phyloP scores from a whole-genome alignment of 2,888 invertebrate genomes.

The Unio pictorum region DNA sequence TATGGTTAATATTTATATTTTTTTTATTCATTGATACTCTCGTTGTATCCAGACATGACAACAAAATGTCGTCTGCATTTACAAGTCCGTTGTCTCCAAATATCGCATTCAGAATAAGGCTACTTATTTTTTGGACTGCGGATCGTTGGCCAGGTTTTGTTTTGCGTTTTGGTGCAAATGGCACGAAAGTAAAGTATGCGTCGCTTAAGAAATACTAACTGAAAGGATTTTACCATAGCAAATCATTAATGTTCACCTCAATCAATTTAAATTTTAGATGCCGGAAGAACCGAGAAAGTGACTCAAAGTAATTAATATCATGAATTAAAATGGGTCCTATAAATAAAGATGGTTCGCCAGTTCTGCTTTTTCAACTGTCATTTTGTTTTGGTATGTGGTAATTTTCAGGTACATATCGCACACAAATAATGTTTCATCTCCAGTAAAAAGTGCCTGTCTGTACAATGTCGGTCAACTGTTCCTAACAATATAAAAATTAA shows the following conservation, averaged over 20 bases:
- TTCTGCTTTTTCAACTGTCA: not conserved
- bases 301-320: no score
- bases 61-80: slow-evolving; percentile 3
- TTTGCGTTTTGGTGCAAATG: slow-evolving; percentile 1
- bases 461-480: slow-evolving; percentile 8
- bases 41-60: no score
- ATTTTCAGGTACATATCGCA: not conserved
- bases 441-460: slow-evolving; percentile 4
- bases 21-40: not conserved
- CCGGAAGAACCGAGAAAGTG: no score
- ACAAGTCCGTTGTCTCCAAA: not conserved
- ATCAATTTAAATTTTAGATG: slow-evolving; percentile 1
- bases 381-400: slow-evolving; percentile 1
- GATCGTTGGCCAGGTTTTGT: not conserved
- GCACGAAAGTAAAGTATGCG: not conserved
- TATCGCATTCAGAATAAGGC: not conserved
- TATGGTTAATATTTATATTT: no score
- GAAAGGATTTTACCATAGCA: not conserved
- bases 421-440: not conserved
- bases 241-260: not conserved
- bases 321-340: slow-evolving; percentile 9
- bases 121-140: not conserved
- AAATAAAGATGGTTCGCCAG: slow-evolving; percentile 8
- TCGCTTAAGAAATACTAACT: not conserved
- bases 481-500: slow-evolving; percentile 3